Conservation (phyloP, 1,140 invertebrate genomes). For the Stegodyphus mimosarum region DNA sequence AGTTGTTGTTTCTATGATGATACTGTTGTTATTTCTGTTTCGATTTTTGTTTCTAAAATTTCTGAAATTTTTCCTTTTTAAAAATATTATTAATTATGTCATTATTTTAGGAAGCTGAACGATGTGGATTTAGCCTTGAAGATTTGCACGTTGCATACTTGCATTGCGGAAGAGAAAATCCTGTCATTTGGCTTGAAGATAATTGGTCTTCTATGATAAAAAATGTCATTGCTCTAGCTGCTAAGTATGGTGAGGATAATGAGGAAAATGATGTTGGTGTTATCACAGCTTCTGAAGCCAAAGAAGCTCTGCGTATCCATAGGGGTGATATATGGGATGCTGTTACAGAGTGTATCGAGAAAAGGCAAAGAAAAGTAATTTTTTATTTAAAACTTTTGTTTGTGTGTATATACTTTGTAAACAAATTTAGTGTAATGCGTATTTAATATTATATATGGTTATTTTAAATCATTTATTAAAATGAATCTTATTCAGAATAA, state of each 20-base stretch:
- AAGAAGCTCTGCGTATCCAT: conserved; percentile 79
- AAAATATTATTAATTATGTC: no score
- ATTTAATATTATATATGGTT: no score
- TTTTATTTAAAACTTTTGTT: no score
- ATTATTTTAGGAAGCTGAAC: conserved; percentile 79
- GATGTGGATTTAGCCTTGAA: conserved; percentile 83
- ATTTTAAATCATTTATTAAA: no score
- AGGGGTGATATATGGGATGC: conserved; percentile 89
- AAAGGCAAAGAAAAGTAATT: conserved; percentile 50
- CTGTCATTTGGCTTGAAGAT: conserved; percentile 80
- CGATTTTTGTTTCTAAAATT: no score
- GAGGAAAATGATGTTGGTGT: conserved; percentile 50
- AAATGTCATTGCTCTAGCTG: conserved; percentile 86
- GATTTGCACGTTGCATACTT: conserved; percentile 82
- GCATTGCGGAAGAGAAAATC: conserved; percentile 70
- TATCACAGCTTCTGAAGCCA: conserved; percentile 78
- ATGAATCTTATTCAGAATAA: no score
- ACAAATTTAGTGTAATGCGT: no score
- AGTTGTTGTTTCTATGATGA: no score
- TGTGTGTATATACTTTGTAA: no score
- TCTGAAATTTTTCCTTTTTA: no score
- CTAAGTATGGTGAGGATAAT: conserved; percentile 74
- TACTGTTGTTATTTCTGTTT: no score
- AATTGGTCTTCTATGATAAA: conserved; percentile 89
- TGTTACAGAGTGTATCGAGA: conserved; percentile 85